Evolutionary conservation across 2,113 vertebrate species (phyloP), one percentile per base, ranked within the genome.

Genomic region (Cyanoramphus novaezelandiae): DNA sequence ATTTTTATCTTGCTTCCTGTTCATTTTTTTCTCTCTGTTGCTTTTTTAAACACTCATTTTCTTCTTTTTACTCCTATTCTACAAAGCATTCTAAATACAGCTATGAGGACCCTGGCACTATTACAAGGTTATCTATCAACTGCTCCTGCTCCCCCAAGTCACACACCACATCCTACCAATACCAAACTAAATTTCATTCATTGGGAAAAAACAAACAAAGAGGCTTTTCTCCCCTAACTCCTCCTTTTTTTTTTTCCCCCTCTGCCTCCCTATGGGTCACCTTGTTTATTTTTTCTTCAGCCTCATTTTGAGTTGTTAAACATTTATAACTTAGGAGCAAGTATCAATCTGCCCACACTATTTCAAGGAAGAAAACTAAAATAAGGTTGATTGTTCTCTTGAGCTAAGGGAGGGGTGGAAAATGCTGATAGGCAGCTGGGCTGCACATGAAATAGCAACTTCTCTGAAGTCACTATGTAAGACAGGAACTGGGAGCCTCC

Each of bases 291-390:
- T 95, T 88, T 86, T 67, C 72, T 81, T 86, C 78, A 85, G 33
- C 55, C 83, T 91, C 63, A 79, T 96, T 93, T 75, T 80, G 59
- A 77, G 49, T 50, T 78, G 81, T 95, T 90, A 95, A 97, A 89
- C 63, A 95, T 92, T 91, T 78, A 68, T 94, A 93, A 91, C 33
- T 55, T 65, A 21, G 64, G 19, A 92, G 37, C 13, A 88, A 92
- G 46, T 68, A 92, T 76, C 62, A 87, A 81, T 81, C 60, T 57
- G 39, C 59, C 55, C 47, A 69, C 0, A 5, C 16, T 88, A 43
- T 84, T 92, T 84, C 82, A 84, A 91, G 31, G 57, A 71, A 91
- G 52, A 10, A 69, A 90, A 93, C 46, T 70, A 53, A 57, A 35
- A 5, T 9, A 69, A 43, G 31, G n/a, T 14, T 91, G 60, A 65